These are phyloP conservation scores for Syrphus vitripennis DNA, from an alignment of 2,888 invertebrate species.

Conservation along the genomic window DNA sequence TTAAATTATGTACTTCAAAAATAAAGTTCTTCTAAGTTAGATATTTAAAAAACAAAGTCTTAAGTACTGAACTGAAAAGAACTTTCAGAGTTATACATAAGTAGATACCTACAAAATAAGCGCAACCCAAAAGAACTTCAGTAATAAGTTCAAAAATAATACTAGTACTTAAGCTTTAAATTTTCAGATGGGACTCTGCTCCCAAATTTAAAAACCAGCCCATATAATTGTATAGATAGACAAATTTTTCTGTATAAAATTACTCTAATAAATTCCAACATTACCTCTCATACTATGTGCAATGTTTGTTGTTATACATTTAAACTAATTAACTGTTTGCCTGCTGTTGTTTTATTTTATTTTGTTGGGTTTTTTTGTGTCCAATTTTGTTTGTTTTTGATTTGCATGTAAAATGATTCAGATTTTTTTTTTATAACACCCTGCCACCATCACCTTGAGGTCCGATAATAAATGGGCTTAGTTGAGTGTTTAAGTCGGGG, in stretches of 20 bases:
- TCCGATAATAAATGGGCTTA: slow-evolving; percentile 15
- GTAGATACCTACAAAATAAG: no score
- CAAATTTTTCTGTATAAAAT: not conserved
- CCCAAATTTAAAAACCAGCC: no score
- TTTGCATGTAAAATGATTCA: slow-evolving; percentile 6
- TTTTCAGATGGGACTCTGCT: no score
- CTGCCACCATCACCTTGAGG: not conserved
- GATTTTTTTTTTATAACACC: not conserved
- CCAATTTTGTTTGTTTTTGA: not conserved
- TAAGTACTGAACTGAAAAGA: no score
- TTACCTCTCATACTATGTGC: not conserved
- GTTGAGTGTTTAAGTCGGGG: slow-evolving; percentile 16
- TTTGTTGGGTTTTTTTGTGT: not conserved
- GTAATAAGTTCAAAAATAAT: no score
- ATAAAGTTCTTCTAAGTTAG: no score
- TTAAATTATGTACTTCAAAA: no score
- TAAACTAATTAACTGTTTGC: slow-evolving; percentile 28
- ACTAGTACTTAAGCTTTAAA: no score
- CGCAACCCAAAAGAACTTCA: no score
- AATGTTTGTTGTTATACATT: slow-evolving; percentile 32
- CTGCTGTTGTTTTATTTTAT: not conserved
- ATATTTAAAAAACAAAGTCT: no score
- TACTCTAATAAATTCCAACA: not conserved
- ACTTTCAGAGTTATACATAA: no score
- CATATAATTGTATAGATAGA: no score